A percentile compares a stretch with the other conserved stretches of the same genome.
Evolutionary conservation across 1,140 invertebrate genomes (phyloP).

Genomic region (fruit fly (Drosophila melanogaster)): Release_6_plus_ISO1_MT NT_033777.3:27585501-27586000

Average conservation of each 20-base stretch:
- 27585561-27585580: constrained; percentile 4
- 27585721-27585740: constrained; percentile 43
- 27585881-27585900: constrained; percentile 28
- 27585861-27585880: constrained; percentile 67
- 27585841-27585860: constrained; percentile 13
- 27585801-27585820: constrained; percentile 32
- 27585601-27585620: constrained; percentile 39
- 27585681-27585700: constrained; percentile 70
- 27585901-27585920: constrained; percentile 64
- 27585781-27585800: constrained; percentile 36
- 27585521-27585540: constrained; percentile 54
- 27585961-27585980: constrained; percentile 47
- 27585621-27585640: constrained; percentile 37
- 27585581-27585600: constrained; percentile 23
- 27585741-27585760: constrained; percentile 59
- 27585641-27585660: constrained; percentile 45
- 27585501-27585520: constrained; percentile 37
- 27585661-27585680: constrained; percentile 39
- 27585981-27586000: constrained; percentile 50
- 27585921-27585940: constrained; percentile 68
- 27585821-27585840: constrained; percentile 30
- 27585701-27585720: constrained; percentile 64
- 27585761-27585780: constrained; percentile 34
- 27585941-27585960: constrained; percentile 35
- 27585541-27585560: constrained; percentile 55